Percentiles rank a stretch among this genome's conserved stretches.
These are phyloP conservation scores for Avahi laniger DNA, from an alignment of 2,797 vertebrate species.

Conservation along the genomic window DNA sequence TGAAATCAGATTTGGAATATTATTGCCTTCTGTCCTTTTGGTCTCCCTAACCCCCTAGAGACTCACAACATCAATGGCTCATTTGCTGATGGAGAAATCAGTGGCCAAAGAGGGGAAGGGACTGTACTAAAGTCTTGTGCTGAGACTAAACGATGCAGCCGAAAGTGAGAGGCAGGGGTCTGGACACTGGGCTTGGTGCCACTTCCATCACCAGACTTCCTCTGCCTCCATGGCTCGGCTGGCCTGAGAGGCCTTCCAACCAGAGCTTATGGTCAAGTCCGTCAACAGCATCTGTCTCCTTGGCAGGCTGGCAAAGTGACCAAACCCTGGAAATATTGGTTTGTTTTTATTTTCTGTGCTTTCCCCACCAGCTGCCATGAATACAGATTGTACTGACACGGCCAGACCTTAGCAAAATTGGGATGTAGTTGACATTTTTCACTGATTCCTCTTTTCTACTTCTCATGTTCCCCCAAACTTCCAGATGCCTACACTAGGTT, in stretches of 20 bases:
- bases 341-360: conserved; percentile 46
- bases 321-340: conserved; percentile 9
- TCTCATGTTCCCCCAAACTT: background rate
- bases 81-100: background rate
- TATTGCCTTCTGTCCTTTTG: background rate
- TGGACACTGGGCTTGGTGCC: background rate
- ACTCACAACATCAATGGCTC: background rate
- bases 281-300: background rate
- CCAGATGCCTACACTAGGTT: background rate
- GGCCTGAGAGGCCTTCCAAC: background rate
- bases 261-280: background rate
- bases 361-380: background rate
- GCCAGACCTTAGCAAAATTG: background rate
- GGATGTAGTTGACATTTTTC: background rate
- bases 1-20: conserved; percentile 37
- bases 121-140: background rate
- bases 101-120: background rate
- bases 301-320: conserved; percentile 24
- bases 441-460: background rate
- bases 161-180: background rate
- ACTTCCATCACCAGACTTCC: background rate
- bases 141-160: background rate
- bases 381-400: background rate
- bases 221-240: background rate
- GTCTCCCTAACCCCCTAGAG: background rate